Evolutionary conservation across 2,113 vertebrate species (phyloP), one percentile per base, ranked within the genome.

Genomic region (Hoplias malabaricus): DNA sequence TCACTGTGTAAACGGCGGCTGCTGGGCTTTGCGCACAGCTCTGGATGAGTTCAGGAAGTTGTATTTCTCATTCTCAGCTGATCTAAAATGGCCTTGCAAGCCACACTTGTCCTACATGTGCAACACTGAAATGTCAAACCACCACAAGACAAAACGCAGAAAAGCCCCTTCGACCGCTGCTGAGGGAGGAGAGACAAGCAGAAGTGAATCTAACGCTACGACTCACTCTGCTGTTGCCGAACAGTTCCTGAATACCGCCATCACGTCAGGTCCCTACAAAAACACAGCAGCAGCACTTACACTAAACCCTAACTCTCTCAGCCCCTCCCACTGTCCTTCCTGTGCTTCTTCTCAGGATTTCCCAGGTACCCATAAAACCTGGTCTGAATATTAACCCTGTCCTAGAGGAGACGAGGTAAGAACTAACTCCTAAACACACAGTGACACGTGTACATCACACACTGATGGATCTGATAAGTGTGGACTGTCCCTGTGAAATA

Each of bases 121-220:
- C 5, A 61, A 61, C 57, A 33, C 38, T 23, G 21, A 73, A 74
- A 27, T 62, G 57, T 63, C 40, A 73, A 59, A 34, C 27, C 2
- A 16, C 27, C 27, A 73, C 10, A 54, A 46, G 56, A 63, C 8
- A 11, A 31, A 36, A 36, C 43, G 36, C 40, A 10, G 31, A 63
- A 34, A 33, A 33, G 34, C 48, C 27, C 71, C 40, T 21, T 21
- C 1, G 12, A 62, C 54, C 33, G 33, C 16, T 36, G 11, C 31
- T 63, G 21, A 73, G 31, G 70, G 25, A 61, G 61, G 40, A 31
- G 4, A 62, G 5, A 21, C 12, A 62, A 62, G 42, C 43, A 61
- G 71, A 74, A 74, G 71, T 48, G 57, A 63, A 61, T 33, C 27
- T 73, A 8, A n/a, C 14, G 3, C 31, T 10, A 19, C 31, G 10